phyloP scores from a whole-genome alignment of 2,888 invertebrate genomes.

The Nemoura dubitans region DNA sequence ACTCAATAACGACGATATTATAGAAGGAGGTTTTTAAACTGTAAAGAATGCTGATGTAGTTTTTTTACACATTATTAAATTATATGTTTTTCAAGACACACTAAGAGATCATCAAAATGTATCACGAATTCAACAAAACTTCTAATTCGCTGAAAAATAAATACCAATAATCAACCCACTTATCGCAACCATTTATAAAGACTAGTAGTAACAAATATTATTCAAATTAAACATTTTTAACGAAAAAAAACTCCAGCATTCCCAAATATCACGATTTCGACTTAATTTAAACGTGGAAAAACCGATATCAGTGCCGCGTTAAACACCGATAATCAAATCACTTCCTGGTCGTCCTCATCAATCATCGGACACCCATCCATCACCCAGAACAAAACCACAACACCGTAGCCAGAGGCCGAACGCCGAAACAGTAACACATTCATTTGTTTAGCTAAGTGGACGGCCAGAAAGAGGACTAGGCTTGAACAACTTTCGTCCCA shows the following conservation, averaged over 20 bases:
- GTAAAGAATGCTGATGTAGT: neutral
- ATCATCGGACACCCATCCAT: neutral
- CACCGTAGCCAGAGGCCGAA: neutral
- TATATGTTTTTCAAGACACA: neutral
- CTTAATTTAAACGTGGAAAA: neutral
- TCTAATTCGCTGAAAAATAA: neutral
- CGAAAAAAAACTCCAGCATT: neutral
- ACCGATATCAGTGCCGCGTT: neutral
- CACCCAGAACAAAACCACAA: neutral
- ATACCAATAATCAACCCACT: neutral
- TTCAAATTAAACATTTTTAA: neutral
- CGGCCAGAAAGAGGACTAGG: too few species aligned
- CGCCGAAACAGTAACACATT: neutral
- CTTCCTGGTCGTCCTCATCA: neutral
- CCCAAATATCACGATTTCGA: neutral
- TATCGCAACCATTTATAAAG: neutral
- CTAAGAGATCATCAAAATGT: neutral
- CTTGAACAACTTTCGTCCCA: too few species aligned
- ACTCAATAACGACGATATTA: neutral
- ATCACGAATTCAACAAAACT: neutral
- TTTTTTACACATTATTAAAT: neutral
- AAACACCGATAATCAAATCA: neutral
- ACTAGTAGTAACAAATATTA: neutral
- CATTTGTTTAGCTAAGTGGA: neutral
- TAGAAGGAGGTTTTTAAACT: neutral